Evolutionary conservation across 2,113 vertebrate genomes (phyloP).

Genomic region (Coptodon rendalli): DNA sequence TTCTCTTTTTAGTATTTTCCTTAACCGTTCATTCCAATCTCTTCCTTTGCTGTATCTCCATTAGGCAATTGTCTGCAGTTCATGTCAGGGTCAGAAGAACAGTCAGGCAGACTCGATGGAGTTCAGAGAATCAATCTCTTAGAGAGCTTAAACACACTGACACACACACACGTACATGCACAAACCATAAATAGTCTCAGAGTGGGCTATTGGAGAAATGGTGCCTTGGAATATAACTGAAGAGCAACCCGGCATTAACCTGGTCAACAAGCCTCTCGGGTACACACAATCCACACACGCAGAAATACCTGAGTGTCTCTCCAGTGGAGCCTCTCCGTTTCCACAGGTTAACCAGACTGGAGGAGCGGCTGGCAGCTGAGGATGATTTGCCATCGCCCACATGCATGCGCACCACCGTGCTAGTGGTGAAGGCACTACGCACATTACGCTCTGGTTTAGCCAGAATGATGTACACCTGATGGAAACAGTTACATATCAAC

Average conservation of each 20-base stretch:
- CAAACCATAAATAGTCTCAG: conserved; percentile 11
- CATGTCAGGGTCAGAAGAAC: conserved; percentile 51
- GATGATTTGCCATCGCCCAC: conserved; percentile 95
- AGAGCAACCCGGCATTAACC: conserved; percentile 36
- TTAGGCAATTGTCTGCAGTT: conserved; percentile 53
- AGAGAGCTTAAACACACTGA: not conserved
- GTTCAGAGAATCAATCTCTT: conserved; percentile 44
- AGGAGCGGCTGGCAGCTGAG: conserved; percentile 90
- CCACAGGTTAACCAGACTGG: conserved; percentile 95
- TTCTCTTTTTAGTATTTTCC: not conserved
- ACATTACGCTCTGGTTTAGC: conserved; percentile 98
- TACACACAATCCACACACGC: not conserved
- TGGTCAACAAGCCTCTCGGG: conserved; percentile 1
- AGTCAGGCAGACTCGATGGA: conserved; percentile 24
- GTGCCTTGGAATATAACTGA: conserved; percentile 18
- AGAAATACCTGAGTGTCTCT: conserved; percentile 88
- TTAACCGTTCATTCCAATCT: not conserved
- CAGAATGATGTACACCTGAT: conserved; percentile 91
- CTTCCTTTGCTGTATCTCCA: conserved; percentile 15
- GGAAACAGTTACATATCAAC: not conserved
- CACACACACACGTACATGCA: not conserved
- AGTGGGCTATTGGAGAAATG: conserved; percentile 41
- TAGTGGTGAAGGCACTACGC: conserved; percentile 96
- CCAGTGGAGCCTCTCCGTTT: conserved; percentile 91
- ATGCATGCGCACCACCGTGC: conserved; percentile 97